Evolutionary conservation across 1,140 invertebrate genomes (phyloP).

Genomic region (Eriosoma lanigerum): DNA sequence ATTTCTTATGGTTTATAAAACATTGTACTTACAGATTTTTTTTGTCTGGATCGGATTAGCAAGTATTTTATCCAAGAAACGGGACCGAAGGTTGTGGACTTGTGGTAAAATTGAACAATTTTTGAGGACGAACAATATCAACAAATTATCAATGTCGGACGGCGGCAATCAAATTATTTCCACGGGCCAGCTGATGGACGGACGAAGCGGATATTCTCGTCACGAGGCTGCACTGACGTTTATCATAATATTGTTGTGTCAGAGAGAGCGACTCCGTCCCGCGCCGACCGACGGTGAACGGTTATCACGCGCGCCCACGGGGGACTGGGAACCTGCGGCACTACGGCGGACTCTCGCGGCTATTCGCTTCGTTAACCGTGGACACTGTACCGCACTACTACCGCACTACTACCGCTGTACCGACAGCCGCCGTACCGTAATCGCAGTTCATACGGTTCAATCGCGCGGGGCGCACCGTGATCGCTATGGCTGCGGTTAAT

Average conservation of each 20-base stretch:
- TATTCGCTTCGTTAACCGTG: not conserved
- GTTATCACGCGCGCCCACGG: not conserved
- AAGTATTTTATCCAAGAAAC: no score
- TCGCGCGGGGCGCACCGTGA: no score
- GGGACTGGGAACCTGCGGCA: not conserved
- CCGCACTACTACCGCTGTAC: not conserved
- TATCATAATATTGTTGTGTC: no score
- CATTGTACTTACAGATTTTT: no score
- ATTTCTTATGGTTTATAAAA: no score
- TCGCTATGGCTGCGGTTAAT: constrained; percentile 5
- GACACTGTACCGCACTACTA: not conserved
- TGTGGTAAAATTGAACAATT: no score
- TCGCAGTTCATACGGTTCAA: constrained; percentile 1
- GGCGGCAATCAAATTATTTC: not conserved
- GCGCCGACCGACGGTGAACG: not conserved
- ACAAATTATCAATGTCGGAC: no score
- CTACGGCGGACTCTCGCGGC: no score
- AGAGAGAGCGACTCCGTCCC: no score
- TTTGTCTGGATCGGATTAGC: no score
- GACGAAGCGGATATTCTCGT: not conserved
- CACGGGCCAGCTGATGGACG: not conserved
- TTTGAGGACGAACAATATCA: no score
- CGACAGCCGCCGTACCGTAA: not conserved
- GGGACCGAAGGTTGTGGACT: no score
- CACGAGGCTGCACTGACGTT: not conserved